Conservation (phyloP, 2,797 vertebrate genomes). For the Lepus oiostolus region DNA sequence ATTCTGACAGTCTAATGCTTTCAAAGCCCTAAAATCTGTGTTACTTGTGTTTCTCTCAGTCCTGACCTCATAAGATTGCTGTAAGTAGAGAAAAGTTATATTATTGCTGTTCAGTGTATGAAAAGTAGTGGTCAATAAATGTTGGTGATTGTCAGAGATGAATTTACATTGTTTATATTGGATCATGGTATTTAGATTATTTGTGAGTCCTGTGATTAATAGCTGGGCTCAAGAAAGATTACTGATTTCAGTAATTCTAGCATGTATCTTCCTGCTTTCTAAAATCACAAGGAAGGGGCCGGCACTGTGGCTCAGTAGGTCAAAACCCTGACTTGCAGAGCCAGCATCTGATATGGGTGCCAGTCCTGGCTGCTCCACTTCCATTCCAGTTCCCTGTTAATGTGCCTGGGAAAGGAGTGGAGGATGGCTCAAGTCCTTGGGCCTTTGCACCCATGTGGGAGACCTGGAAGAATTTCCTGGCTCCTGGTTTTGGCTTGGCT, state of each 20-base stretch:
- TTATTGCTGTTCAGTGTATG: not conserved
- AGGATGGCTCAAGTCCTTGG: too few relatives aligned
- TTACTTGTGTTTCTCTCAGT: not conserved
- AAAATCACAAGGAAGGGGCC: not conserved
- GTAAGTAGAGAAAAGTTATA: not conserved
- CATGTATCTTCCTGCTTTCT: not conserved
- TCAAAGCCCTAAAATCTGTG: not conserved
- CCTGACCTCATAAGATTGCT: not conserved
- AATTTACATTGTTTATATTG: not conserved
- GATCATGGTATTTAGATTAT: not conserved
- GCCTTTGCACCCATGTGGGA: too few relatives aligned
- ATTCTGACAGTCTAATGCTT: not conserved
- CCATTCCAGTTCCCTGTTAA: too few relatives aligned
- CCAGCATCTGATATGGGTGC: too few relatives aligned
- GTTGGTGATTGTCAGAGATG: not conserved
- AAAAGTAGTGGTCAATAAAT: not conserved
- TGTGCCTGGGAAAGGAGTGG: too few relatives aligned
- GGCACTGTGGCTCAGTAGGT: too few relatives aligned
- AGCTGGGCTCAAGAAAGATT: not conserved
- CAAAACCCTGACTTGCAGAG: too few relatives aligned
- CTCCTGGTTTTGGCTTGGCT: too few relatives aligned
- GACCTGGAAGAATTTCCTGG: too few relatives aligned
- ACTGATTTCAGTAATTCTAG: not conserved
- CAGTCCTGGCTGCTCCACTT: too few relatives aligned
- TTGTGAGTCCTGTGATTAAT: not conserved